Percentiles rank a stretch among this genome's conserved stretches.
phyloP scores from a whole-genome alignment of 2,113 vertebrate species.

The Hemicordylus capensis region DNA sequence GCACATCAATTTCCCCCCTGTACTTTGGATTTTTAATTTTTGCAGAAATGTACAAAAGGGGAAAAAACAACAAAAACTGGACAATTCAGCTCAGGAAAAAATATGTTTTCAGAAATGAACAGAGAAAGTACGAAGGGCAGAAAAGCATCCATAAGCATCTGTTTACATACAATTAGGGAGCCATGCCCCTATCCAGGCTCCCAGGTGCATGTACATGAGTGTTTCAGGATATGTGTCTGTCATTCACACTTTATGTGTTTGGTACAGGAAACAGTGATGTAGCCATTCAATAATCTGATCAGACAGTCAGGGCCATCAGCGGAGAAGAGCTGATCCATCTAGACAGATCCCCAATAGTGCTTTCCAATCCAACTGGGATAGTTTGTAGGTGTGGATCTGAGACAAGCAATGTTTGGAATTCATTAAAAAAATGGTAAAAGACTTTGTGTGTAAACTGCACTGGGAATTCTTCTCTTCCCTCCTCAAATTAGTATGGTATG shows the following conservation, averaged over 20 bases:
- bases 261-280: neutral
- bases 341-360: neutral
- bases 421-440: neutral
- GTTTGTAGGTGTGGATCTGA: neutral
- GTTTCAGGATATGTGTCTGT: neutral
- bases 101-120: neutral
- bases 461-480: neutral
- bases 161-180: neutral
- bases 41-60: no score
- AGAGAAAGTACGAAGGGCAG: neutral
- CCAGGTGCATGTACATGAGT: neutral
- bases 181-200: no score
- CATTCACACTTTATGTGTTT: neutral
- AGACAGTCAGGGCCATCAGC: neutral
- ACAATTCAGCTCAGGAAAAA: no score
- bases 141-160: neutral
- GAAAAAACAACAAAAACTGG: no score
- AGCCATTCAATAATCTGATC: neutral
- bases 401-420: conserved; percentile 8
- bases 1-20: neutral
- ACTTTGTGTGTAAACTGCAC: conserved; percentile 2
- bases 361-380: neutral
- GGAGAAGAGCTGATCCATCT: neutral
- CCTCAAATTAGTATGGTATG: neutral
- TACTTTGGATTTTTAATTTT: no score